Percentiles rank a stretch among this genome's conserved stretches.
These are phyloP conservation scores for Fistularia commersonii DNA, from an alignment of 2,797 vertebrate genomes.

Conservation along the genomic window DNA sequence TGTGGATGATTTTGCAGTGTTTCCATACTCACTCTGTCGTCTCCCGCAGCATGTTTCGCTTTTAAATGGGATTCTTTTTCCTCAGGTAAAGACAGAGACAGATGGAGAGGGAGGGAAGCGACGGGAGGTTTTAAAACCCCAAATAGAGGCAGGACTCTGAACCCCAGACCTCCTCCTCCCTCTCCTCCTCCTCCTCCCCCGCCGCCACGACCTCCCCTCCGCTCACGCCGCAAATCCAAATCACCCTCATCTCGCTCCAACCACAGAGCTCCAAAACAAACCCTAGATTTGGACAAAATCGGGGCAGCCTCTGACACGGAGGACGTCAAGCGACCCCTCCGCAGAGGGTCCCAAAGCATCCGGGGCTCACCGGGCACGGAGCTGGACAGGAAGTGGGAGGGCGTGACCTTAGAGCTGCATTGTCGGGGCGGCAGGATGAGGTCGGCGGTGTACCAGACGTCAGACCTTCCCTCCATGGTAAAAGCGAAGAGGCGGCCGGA, in stretches of 20 bases:
- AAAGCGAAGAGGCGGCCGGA: conserved; percentile 58
- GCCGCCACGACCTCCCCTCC: conserved; percentile 48
- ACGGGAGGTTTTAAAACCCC: conserved; percentile 50
- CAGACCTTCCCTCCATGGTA: conserved; percentile 73
- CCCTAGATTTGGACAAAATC: conserved; percentile 83
- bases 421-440: conserved; percentile 77
- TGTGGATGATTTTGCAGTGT: conserved; percentile 44
- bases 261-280: conserved; percentile 61
- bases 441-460: conserved; percentile 75
- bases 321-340: conserved; percentile 7
- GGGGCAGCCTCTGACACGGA: conserved; percentile 19
- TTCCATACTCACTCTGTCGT: too few species aligned
- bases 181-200: conserved; percentile 39
- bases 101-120: conserved; percentile 54
- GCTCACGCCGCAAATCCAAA: conserved; percentile 63
- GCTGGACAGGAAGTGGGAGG: conserved; percentile 75
- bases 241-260: conserved; percentile 53
- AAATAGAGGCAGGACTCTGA: conserved; percentile 57
- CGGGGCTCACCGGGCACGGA: conserved; percentile 51
- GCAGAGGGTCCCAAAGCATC: conserved; percentile 24
- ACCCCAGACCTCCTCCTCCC: conserved; percentile 31
- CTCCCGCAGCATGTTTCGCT: too few species aligned
- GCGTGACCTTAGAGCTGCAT: conserved; percentile 73
- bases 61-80: conserved; percentile 42
- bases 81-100: conserved; percentile 67